Base-by-base conservation (phyloP, 2,888 invertebrate genomes). In the Xestia rhomboidea region DNA sequence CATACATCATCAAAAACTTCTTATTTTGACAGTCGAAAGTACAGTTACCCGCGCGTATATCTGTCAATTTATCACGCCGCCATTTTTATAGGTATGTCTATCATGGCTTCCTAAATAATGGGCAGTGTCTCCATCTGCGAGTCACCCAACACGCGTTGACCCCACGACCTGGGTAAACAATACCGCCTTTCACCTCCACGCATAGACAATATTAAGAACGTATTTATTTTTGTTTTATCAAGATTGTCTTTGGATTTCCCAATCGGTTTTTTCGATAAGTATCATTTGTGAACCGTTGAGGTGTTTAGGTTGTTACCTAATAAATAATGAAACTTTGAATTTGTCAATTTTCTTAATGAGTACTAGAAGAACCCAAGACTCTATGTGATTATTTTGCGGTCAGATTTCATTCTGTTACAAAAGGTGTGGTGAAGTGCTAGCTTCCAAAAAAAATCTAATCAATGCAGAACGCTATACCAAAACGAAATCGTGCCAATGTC, bases 121-220 rank as follows among this genome's bases (percentile, higher is more conserved):
- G 80, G 46, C 82, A 86, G 78, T 86, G 88, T 89, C 84, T 82
- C 83, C 76, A 75, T 81, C 81, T 76, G 60, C 66, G 72, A 81
- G 84, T 84, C 89, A 86, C 79, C 81, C 77, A 84, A 86, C 89
- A 83, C 84, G 82, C 86, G 76, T 46, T 88, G 88, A 87, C 86
- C 88, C 68, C 68, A 11, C 87, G 90, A 90, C 89, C 87, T 86
- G 83, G 74, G 89, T 88, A 90, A 89, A 89, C 89, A 89, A 89
- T 89, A 87, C 89, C 83, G 81, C 87, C 89, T 89, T 89, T 90
- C 90, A 89, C 90, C 89, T 89, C 78, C 71, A 81, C 76, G 83
- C 86, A 85, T 85, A 89, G 86, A 87, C 83, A 89, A 87, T 86
- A 88, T 87, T 83, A 86, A 71, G 88, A 89, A 88, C 83, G 86